Conservation (phyloP, 2,113 vertebrate species). For the Fregata magnificens region DNA sequence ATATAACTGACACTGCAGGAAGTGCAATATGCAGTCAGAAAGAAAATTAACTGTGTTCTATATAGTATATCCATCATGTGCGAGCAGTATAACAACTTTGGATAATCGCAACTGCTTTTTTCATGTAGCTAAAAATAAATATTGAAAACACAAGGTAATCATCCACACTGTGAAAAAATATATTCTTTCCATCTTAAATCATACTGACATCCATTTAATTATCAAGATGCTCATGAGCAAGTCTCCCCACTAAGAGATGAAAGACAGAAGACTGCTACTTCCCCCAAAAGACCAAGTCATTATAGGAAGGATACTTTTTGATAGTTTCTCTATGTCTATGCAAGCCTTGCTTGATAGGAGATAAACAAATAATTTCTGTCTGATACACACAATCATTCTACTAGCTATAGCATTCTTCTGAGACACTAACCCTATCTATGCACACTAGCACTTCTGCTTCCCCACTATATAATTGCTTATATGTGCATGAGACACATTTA, state of each 20-base stretch:
- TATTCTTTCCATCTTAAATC: background rate
- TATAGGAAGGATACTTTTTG: background rate
- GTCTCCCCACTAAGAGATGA: background rate
- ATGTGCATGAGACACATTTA: background rate
- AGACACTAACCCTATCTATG: no score
- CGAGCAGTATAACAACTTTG: background rate
- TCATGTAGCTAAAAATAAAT: constrained; percentile 45
- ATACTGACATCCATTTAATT: background rate
- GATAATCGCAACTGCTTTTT: constrained; percentile 5
- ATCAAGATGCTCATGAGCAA: background rate
- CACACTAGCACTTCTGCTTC: background rate
- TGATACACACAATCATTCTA: background rate
- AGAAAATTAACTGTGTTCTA: constrained; percentile 34
- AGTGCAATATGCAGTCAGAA: constrained; percentile 38
- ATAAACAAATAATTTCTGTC: background rate
- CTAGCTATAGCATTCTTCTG: background rate
- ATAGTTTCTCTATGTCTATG: background rate
- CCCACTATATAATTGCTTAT: background rate
- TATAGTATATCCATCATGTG: background rate
- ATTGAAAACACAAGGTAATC: constrained; percentile 1
- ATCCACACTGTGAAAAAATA: background rate
- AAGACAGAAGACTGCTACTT: background rate
- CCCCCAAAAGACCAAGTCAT: background rate
- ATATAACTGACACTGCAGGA: constrained; percentile 26
- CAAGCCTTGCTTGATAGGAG: background rate